These are phyloP conservation scores for Crepidodera aurea DNA, from an alignment of 2,888 invertebrate genomes.

Conservation along the genomic window DNA sequence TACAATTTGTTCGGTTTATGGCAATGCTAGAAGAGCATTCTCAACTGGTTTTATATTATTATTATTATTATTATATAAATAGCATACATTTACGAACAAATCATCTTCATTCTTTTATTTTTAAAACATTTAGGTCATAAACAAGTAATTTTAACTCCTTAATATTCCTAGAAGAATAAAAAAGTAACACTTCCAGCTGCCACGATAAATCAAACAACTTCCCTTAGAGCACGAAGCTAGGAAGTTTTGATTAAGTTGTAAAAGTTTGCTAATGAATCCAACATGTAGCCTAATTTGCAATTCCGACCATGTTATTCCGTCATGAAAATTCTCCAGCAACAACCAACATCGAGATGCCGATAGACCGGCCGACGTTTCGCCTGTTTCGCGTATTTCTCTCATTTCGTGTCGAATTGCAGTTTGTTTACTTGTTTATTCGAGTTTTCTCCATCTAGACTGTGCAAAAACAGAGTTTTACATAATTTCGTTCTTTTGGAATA, in stretches of 20 bases:
- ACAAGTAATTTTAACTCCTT: not conserved
- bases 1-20: too few species aligned
- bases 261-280: constrained; percentile 33
- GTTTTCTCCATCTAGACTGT: not conserved
- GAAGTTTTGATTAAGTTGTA: constrained; percentile 31
- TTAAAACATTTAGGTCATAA: too few species aligned
- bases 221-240: constrained; percentile 7
- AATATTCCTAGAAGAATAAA: not conserved
- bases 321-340: constrained; percentile 14
- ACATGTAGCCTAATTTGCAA: constrained; percentile 31
- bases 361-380: not conserved
- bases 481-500: not conserved
- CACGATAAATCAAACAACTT: constrained; percentile 27
- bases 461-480: not conserved
- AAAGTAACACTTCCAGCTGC: constrained; percentile 8
- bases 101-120: too few species aligned
- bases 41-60: too few species aligned
- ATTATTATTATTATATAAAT: too few species aligned
- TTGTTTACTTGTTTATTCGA: not conserved
- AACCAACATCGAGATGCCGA: constrained; percentile 1
- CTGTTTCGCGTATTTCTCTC: not conserved
- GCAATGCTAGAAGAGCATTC: too few species aligned
- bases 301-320: constrained; percentile 24
- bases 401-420: not conserved
- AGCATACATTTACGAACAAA: too few species aligned